phyloP scores from a whole-genome alignment of 2,888 invertebrate species.

The Caenorhabditis virilis region DNA sequence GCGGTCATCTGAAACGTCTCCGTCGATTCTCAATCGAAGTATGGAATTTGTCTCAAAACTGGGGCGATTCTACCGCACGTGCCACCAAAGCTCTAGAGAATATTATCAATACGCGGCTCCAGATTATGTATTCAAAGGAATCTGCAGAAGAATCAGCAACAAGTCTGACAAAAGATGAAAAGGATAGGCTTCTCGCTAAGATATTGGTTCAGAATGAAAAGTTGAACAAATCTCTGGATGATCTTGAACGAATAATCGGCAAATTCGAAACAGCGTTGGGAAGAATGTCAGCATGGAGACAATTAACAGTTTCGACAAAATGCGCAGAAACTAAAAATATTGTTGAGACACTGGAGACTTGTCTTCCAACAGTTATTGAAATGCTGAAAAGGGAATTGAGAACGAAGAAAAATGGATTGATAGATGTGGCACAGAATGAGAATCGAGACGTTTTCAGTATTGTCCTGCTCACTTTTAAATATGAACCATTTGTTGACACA shows the following conservation, averaged over 20 bases:
- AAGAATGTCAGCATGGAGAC: conserved; percentile 38
- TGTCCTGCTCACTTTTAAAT: conserved; percentile 36
- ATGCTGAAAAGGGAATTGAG: conserved; percentile 39
- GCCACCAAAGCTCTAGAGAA: conserved; percentile 24
- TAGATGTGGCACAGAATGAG: conserved; percentile 39
- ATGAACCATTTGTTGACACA: conserved; percentile 49
- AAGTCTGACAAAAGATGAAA: conserved; percentile 20
- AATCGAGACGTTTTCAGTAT: conserved; percentile 40
- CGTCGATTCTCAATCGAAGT: conserved; percentile 52
- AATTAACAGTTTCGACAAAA: conserved; percentile 30
- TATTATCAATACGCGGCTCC: conserved; percentile 40
- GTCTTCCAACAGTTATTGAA: conserved; percentile 34
- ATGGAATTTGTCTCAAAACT: conserved; percentile 55
- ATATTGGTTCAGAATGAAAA: conserved; percentile 31
- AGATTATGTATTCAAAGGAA: conserved; percentile 35
- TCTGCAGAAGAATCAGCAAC: conserved; percentile 2
- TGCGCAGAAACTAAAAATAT: conserved; percentile 25
- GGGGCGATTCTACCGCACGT: conserved; percentile 35
- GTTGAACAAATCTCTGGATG: conserved; percentile 26
- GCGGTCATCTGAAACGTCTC: conserved; percentile 39
- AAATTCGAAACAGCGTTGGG: conserved; percentile 42
- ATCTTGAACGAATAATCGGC: conserved; percentile 38
- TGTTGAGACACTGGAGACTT: conserved; percentile 28
- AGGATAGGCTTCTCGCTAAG: conserved; percentile 10
- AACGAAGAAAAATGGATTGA: conserved; percentile 22